phyloP scores from a whole-genome alignment of 2,113 vertebrate genomes.

The Crotalus helleri region DNA sequence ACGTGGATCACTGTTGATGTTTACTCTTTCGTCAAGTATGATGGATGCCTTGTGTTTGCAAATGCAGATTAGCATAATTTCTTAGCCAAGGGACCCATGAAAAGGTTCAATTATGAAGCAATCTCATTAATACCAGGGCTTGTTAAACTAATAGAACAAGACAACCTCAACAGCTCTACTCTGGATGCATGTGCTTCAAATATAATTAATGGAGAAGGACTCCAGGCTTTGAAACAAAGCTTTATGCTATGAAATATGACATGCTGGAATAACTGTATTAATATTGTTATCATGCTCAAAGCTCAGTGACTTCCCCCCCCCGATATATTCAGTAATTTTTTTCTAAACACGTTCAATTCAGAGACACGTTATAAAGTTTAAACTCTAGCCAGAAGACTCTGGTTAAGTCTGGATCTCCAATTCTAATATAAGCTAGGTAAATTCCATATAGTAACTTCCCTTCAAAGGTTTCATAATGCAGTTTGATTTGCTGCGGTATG shows the following conservation, averaged over 20 bases:
- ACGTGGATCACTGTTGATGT: constrained; percentile 78
- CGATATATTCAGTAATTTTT: neutral
- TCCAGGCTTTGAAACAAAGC: constrained; percentile 69
- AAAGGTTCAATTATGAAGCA: constrained; percentile 92
- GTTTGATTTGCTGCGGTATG: neutral
- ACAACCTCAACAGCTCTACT: constrained; percentile 80
- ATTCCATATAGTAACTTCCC: constrained; percentile 2
- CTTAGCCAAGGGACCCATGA: constrained; percentile 90
- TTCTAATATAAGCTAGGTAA: neutral
- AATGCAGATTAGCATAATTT: constrained; percentile 90
- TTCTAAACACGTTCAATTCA: neutral
- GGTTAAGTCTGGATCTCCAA: neutral
- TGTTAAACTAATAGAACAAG: constrained; percentile 88
- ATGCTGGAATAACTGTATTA: constrained; percentile 32
- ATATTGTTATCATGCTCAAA: constrained; percentile 22
- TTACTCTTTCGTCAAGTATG: constrained; percentile 91
- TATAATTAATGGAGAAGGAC: constrained; percentile 84
- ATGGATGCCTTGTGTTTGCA: constrained; percentile 92
- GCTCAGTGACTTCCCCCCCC: neutral
- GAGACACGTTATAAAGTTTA: neutral
- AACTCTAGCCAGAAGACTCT: neutral
- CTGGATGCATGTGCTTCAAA: constrained; percentile 84
- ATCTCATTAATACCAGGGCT: constrained; percentile 94
- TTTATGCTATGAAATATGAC: constrained; percentile 35
- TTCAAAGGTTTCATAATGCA: constrained; percentile 6